Base-by-base conservation (phyloP, 2,113 vertebrate species). In the Bombycilla garrulus region DNA sequence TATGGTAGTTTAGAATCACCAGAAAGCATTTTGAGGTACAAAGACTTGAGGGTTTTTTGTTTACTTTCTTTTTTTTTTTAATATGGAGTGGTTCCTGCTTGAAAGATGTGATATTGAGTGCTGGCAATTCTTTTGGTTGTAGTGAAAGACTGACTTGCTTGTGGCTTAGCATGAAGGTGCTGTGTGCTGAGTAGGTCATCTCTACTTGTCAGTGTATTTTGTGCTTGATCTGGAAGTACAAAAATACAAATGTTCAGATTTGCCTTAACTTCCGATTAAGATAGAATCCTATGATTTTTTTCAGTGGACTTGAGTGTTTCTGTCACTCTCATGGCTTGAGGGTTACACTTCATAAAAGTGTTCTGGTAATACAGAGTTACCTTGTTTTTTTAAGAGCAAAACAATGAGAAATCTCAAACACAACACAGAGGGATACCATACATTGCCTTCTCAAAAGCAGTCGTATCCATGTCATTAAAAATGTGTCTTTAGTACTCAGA, bases 91-190 rank as follows among this genome's bases (percentile, higher is more conserved):
- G 7, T 65, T 90, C 26, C 66, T 72, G 12, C 26, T 77, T 57
- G 58, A 73, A 81, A 66, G 33, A 24, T 4, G 1, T 35, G 26
- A 35, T 2, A 3, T 14, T 0, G 1, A 15, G 79, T 48, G 12
- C 38, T 73, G 48, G 5, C 15, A 77, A 21, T 31, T 35, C 29
- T 65, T 92, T 74, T 44, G n/a, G 18, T n/a, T 69, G 16, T 36
- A 47, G 14, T 40, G 35, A 81, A 83, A 78, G 36, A 45, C 12
- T 66, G 25, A 29, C 1, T 70, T 81, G 20, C 28, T 44, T 69
- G 50, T 80, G 42, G 14, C 40, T 74, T 76, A 40, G 28, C 28
- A 28, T 44, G 11, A 15, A 65, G 35, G 44, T 71, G n/a, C 19
- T 53, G 20, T 31, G 26, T 67, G 11, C 53, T 17, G 54, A 73